phyloP scores from a whole-genome alignment of 2,113 vertebrate genomes.

The Chionomys nivalis region DNA sequence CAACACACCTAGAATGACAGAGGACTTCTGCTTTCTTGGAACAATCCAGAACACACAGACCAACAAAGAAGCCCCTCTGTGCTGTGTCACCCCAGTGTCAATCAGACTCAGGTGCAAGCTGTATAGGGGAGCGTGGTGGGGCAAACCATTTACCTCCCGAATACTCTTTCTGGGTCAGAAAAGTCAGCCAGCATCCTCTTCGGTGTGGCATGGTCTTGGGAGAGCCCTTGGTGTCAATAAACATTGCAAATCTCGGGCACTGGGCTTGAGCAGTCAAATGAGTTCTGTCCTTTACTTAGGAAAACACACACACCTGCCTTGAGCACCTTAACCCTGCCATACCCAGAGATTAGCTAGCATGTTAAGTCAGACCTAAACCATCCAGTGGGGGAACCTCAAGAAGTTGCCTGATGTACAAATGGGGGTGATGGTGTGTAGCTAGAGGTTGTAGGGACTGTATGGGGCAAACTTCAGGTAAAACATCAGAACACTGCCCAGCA shows the following conservation, averaged over 20 bases:
- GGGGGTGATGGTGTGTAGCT: background rate
- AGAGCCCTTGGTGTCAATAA: background rate
- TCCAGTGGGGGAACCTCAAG: background rate
- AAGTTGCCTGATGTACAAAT: background rate
- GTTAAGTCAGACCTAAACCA: background rate
- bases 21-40: background rate
- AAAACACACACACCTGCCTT: background rate
- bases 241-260: background rate
- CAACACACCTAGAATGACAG: background rate
- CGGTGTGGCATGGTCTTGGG: fast-evolving
- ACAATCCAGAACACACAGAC: background rate
- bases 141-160: background rate
- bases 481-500: background rate
- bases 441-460: background rate
- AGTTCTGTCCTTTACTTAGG: background rate
- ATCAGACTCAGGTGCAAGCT: background rate
- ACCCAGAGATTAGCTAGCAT: background rate
- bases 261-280: background rate
- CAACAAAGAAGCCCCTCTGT: background rate
- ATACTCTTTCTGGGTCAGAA: background rate
- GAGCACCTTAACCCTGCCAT: background rate
- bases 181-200: background rate
- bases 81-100: background rate
- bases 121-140: background rate
- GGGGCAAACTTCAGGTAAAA: background rate